Evolutionary conservation across 2,888 invertebrate genomes (phyloP).

Genomic region (Orthonevra nobilis): DNA sequence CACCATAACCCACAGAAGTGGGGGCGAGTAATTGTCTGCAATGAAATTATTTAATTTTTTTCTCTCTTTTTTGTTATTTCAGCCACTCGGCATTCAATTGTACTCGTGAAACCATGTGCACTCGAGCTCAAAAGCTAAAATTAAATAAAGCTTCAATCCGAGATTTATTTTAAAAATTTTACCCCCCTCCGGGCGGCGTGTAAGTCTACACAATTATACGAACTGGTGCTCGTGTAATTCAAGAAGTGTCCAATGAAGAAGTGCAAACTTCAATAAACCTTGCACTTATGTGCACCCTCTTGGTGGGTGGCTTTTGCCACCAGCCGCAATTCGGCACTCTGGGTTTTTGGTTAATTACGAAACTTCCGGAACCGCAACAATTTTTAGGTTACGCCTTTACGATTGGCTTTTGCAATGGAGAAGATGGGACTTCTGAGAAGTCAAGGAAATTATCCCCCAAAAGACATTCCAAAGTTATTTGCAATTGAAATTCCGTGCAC

Average conservation of each 20-base stretch:
- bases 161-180: constrained; percentile 44
- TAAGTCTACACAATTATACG: constrained; percentile 2
- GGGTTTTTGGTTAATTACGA: constrained; percentile 59
- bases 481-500: constrained; percentile 69
- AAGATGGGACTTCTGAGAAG: no score
- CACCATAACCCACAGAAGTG: constrained; percentile 27
- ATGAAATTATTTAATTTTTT: constrained; percentile 49
- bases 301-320: no score
- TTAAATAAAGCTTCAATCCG: constrained; percentile 36
- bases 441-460: constrained; percentile 54
- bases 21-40: constrained; percentile 44
- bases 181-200: not conserved
- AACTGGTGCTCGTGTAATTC: constrained; percentile 18
- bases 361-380: constrained; percentile 65
- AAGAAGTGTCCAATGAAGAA: constrained; percentile 22
- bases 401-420: constrained; percentile 25
- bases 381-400: constrained; percentile 67
- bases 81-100: constrained; percentile 33
- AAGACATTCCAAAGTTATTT: constrained; percentile 68
- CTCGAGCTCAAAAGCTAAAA: constrained; percentile 36
- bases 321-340: not conserved
- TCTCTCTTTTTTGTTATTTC: no score
- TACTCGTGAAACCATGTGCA: constrained; percentile 25
- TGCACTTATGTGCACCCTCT: constrained; percentile 16
- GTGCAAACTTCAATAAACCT: constrained; percentile 41